Base-by-base conservation (phyloP, 2,888 invertebrate species). In the Trichogramma evanescens region DNA sequence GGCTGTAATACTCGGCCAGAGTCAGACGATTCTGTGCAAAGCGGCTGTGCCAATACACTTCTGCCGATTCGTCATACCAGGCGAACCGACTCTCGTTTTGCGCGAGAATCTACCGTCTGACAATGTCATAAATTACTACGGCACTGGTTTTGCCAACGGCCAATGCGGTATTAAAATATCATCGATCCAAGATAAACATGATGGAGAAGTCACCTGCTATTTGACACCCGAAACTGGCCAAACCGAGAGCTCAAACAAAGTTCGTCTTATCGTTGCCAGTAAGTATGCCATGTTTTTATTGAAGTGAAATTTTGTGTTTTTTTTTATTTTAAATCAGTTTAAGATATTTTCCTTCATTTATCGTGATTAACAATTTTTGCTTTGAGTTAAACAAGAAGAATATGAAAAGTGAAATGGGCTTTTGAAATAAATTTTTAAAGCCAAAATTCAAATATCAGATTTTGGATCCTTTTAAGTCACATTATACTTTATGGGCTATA, bases 181-280 rank as follows among this genome's bases (percentile, higher is more conserved):
- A 62, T 80, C 80, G 59, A 84, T 89, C 10, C 81, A 80, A 63
- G 86, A 87, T 54, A 80, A 79, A 50, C 83, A 88, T 78, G 88
- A 91, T 72, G 91, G 91, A 0, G 80, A 82, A 66, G 83, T 89
- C 66, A 83, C 82, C 54, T 91, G 91, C 72, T 80, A 81, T 44
- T 73, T 90, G 57, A 88, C 86, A 0, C 81, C 85, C 0, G 77
- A 77, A 61, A 80, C 81, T 0, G 84, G 84, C 43, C 75, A 77
- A 54, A 77, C 80, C 7, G 90, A 90, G 71, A 75, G 84, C 0
- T 76, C 78, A 0, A 87, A 83, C 13, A 75, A 73, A 6, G 84
- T 89, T 81, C 81, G 80, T 53, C 80, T 91, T 8, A 79, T 85
- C 4, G 88, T 91, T 44, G 90, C 90, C 61, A 82, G 91, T 91